Evolutionary conservation across 2,113 vertebrate genomes (phyloP).

Genomic region (Chrysemys picta): DNA sequence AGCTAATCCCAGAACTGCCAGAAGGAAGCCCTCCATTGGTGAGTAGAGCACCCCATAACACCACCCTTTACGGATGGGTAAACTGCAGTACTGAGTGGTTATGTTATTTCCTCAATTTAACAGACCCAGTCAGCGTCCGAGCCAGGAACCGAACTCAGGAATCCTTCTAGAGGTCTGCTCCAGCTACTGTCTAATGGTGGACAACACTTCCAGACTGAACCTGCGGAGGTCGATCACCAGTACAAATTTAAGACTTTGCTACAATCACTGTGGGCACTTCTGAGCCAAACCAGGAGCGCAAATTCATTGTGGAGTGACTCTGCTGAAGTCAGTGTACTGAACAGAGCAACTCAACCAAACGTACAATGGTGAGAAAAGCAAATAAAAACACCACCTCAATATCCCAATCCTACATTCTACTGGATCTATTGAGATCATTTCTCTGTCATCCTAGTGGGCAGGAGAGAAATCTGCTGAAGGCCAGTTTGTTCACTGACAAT

Average conservation of each 20-base stretch:
- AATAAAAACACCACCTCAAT: not conserved
- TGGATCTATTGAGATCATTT: not conserved
- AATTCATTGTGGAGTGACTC: not conserved
- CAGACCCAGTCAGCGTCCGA: fast-evolving
- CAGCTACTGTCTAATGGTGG: not conserved
- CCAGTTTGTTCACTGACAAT: not conserved
- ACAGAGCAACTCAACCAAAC: not conserved
- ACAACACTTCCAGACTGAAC: not conserved
- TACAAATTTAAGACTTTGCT: not conserved
- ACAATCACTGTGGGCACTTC: not conserved
- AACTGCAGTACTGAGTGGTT: not conserved
- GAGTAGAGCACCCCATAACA: no score
- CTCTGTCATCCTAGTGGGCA: not conserved
- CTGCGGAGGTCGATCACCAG: not conserved
- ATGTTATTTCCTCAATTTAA: not conserved
- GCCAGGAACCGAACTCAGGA: fast-evolving
- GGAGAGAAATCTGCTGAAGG: not conserved
- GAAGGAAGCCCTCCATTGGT: no score
- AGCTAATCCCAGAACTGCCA: no score
- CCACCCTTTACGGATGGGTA: not conserved
- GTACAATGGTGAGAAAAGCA: not conserved
- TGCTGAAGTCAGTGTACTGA: not conserved
- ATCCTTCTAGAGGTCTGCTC: not conserved
- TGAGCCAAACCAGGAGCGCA: not conserved
- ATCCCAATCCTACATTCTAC: not conserved